Evolutionary conservation across 64 coral and sea anemone genomes (phyloP).

Genomic region (Cladopsammia gracilis): DNA sequence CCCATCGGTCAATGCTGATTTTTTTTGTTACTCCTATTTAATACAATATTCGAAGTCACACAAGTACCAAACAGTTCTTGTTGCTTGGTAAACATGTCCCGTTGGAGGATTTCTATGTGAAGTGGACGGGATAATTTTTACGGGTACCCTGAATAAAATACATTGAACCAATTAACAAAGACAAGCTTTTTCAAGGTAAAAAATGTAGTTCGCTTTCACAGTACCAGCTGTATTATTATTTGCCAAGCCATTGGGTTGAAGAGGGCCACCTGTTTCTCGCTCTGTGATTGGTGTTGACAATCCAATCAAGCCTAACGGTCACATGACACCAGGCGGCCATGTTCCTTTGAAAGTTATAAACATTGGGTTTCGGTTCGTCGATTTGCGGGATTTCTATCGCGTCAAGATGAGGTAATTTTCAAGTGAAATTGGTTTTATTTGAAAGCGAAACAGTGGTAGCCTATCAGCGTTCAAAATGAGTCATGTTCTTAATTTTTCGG

Average conservation of each 20-base stretch:
- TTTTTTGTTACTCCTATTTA: no score
- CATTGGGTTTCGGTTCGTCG: neutral
- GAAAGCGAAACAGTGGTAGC: neutral
- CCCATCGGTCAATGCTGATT: neutral
- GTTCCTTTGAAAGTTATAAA: slow-evolving; percentile 26
- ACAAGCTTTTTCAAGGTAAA: neutral
- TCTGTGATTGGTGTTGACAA: slow-evolving; percentile 58
- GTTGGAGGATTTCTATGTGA: neutral
- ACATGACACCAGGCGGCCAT: slow-evolving; percentile 20
- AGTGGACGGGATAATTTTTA: slow-evolving; percentile 27
- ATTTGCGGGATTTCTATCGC: slow-evolving; percentile 8
- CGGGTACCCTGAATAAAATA: slow-evolving; percentile 39
- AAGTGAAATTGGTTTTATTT: neutral
- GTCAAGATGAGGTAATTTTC: neutral
- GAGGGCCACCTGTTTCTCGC: slow-evolving; percentile 12
- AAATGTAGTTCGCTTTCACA: neutral
- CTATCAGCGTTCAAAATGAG: neutral
- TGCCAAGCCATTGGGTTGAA: slow-evolving; percentile 29
- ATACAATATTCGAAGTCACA: no score
- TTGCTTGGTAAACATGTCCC: neutral
- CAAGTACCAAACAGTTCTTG: no score
- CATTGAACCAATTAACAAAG: slow-evolving; percentile 14
- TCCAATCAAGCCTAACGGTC: neutral
- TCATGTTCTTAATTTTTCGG: neutral
- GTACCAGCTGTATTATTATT: slow-evolving; percentile 31